A percentile compares a stretch with the other conserved stretches of the same genome.
Conservation (phyloP, 2,888 invertebrate genomes). For the Drosophila tripunctata region DNA sequence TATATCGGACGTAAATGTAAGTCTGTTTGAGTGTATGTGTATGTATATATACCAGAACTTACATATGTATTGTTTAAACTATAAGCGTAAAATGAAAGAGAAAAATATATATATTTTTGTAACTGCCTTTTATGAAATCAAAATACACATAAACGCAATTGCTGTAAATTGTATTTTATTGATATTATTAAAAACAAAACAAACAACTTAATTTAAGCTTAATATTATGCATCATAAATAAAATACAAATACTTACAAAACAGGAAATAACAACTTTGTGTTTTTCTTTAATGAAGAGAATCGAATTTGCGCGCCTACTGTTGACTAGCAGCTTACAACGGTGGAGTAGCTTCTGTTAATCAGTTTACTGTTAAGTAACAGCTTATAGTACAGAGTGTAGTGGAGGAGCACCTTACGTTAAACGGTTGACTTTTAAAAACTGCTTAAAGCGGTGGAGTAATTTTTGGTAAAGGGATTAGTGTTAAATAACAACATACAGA, state of each 20-base stretch:
- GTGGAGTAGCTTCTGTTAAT: too few species aligned
- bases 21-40: slow-evolving; percentile 67
- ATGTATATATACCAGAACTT: slow-evolving; percentile 54
- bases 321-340: too few species aligned
- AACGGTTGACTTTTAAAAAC: too few species aligned
- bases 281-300: neutral
- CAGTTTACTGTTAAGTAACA: too few species aligned
- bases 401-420: too few species aligned
- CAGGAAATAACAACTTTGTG: slow-evolving; percentile 20
- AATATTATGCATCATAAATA: slow-evolving; percentile 63
- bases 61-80: slow-evolving; percentile 43
- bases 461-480: too few species aligned
- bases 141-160: slow-evolving; percentile 37
- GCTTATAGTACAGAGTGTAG: too few species aligned
- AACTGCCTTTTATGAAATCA: slow-evolving; percentile 39
- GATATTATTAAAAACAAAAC: slow-evolving; percentile 35
- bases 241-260: slow-evolving; percentile 33
- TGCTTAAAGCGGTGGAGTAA: too few species aligned
- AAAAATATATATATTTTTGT: slow-evolving; percentile 21
- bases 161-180: slow-evolving; percentile 64
- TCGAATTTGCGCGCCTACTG: neutral
- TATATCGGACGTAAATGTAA: slow-evolving; percentile 36
- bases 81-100: slow-evolving; percentile 36
- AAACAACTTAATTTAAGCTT: slow-evolving; percentile 50
- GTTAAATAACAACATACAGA: too few species aligned